Percentiles rank a stretch among this genome's conserved stretches.
Evolutionary conservation across 1,140 invertebrate genomes (phyloP).

Genomic region (Myzus persicae): DNA sequence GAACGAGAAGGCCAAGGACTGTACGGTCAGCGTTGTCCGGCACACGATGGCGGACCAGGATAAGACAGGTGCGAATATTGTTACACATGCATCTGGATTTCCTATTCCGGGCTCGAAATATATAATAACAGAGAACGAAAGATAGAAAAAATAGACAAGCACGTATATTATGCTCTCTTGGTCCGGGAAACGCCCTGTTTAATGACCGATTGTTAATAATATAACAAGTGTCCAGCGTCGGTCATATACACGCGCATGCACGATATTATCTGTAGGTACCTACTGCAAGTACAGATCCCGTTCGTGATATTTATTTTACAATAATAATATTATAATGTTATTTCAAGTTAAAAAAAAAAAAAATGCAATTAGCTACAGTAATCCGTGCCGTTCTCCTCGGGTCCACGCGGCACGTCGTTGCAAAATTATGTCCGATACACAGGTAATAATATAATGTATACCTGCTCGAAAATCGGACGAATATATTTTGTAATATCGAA

Average conservation of each 20-base stretch:
- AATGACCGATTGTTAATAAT: slow-evolving; percentile 2
- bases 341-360: neutral
- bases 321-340: neutral
- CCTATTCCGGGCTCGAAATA: neutral
- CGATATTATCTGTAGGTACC: neutral
- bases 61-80: neutral
- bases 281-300: neutral
- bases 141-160: neutral
- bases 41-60: neutral
- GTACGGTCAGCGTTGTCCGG: neutral
- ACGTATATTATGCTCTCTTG: neutral
- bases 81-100: neutral
- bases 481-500: neutral
- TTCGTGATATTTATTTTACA: neutral
- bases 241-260: neutral
- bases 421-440: neutral
- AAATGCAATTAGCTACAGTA: neutral
- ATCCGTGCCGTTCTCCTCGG: neutral
- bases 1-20: slow-evolving; percentile 5
- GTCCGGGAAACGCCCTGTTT: slow-evolving; percentile 42
- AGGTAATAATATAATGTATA: too few relatives aligned
- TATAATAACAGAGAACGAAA: neutral
- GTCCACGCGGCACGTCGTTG: neutral
- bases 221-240: neutral
- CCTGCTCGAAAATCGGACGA: neutral